Evolutionary conservation across 2,113 vertebrate genomes (phyloP).

Genomic region (Chelonoidis abingdonii): DNA sequence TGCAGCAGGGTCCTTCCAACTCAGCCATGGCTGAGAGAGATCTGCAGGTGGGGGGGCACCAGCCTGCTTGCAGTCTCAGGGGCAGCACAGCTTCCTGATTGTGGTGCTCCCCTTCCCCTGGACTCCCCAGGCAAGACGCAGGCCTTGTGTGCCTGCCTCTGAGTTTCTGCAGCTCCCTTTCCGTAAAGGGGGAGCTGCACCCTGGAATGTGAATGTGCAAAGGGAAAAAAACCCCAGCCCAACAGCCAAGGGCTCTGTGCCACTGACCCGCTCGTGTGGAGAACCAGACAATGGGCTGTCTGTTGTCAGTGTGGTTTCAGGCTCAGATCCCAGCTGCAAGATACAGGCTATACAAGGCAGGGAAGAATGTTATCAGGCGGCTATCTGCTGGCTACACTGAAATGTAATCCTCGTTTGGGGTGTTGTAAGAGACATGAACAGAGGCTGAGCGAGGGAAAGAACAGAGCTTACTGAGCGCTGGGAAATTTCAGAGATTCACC

Average conservation of each 20-base stretch:
- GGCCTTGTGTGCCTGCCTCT: background rate
- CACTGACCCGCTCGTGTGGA: background rate
- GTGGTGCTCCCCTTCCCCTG: background rate
- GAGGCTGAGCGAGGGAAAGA: background rate
- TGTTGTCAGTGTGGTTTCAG: background rate
- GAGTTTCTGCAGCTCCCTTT: background rate
- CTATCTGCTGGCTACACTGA: background rate
- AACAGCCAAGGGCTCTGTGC: background rate
- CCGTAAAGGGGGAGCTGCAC: background rate
- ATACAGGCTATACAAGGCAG: conserved; percentile 5
- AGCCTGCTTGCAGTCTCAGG: background rate
- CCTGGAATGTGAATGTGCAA: background rate
- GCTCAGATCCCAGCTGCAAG: background rate
- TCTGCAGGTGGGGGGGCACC: background rate
- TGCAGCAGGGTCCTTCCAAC: background rate
- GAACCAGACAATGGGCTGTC: background rate
- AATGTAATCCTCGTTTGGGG: background rate
- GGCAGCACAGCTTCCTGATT: too few species aligned
- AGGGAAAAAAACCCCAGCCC: background rate
- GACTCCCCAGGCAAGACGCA: background rate
- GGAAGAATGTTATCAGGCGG: conserved; percentile 17
- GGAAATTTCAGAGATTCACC: background rate
- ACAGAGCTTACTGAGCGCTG: background rate
- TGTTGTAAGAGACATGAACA: background rate
- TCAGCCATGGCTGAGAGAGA: background rate